Evolutionary conservation across 2,797 vertebrate species (phyloP).

Genomic region (Danio jaintianensis): DNA sequence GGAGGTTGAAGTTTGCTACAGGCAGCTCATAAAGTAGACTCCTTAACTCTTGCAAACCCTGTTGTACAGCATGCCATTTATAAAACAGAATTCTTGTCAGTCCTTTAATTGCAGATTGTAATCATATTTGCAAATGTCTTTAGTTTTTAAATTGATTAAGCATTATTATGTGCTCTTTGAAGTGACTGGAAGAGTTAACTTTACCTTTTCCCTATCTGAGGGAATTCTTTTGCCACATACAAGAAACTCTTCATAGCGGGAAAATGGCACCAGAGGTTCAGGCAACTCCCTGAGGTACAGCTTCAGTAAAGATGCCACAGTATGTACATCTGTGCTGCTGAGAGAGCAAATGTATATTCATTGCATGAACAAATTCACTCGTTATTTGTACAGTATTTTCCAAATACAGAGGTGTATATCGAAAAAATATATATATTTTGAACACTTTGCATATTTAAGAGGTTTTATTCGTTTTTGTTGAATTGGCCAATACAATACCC

Average conservation of each 20-base stretch:
- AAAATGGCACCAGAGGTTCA: slow-evolving; percentile 82
- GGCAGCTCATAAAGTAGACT: slow-evolving; percentile 78
- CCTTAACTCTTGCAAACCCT: slow-evolving; percentile 76
- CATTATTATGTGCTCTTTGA: background rate
- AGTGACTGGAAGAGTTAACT: background rate
- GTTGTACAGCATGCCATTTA: slow-evolving; percentile 16
- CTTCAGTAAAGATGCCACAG: slow-evolving; percentile 83
- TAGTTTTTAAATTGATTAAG: background rate
- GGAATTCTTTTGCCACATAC: slow-evolving; percentile 73
- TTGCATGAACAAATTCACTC: background rate
- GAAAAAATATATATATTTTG: too few species aligned
- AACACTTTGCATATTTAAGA: too few species aligned
- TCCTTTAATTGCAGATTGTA: background rate
- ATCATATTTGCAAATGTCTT: background rate
- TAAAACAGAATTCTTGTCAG: background rate
- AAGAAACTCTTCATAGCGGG: slow-evolving; percentile 78
- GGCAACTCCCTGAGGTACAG: slow-evolving; percentile 83
- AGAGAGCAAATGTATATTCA: slow-evolving; percentile 29
- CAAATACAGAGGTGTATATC: too few species aligned
- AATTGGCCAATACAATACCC: too few species aligned
- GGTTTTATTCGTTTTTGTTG: too few species aligned
- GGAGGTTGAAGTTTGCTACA: slow-evolving; percentile 80
- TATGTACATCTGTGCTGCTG: slow-evolving; percentile 83
- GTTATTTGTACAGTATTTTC: background rate
- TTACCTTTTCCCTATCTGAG: slow-evolving; percentile 71